phyloP scores from a whole-genome alignment of 2,888 invertebrate species.

The Ichneumon xanthorius region DNA sequence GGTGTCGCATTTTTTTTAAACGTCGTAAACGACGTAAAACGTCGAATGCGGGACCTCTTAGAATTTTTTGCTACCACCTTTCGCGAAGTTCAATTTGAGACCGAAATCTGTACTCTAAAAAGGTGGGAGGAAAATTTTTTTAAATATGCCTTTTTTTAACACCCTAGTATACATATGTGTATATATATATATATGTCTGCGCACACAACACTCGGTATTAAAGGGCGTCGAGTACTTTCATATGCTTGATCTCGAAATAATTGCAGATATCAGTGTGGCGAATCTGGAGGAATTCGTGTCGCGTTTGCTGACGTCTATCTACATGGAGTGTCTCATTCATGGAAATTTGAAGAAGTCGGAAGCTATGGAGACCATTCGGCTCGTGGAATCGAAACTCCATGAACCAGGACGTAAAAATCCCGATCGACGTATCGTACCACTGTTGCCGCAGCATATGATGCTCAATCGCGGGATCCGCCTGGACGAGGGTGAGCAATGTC shows the following conservation, averaged over 20 bases:
- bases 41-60: no score
- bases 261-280: conserved; percentile 91
- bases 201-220: no score
- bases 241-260: background rate
- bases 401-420: conserved; percentile 78
- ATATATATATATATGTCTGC: no score
- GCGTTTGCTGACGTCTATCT: conserved; percentile 92
- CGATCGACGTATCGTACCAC: conserved; percentile 85
- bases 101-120: no score
- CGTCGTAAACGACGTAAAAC: no score
- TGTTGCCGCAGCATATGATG: conserved; percentile 93
- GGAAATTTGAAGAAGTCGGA: conserved; percentile 93
- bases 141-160: no score
- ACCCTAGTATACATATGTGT: no score
- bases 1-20: no score
- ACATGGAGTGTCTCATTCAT: conserved; percentile 95
- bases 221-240: background rate
- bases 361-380: conserved; percentile 90
- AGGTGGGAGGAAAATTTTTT: no score
- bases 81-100: no score
- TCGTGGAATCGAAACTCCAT: conserved; percentile 88
- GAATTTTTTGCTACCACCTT: no score
- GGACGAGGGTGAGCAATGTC: conserved; percentile 88
- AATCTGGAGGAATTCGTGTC: conserved; percentile 92
- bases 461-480: conserved; percentile 94